Percentiles rank a stretch among this genome's conserved stretches.
Evolutionary conservation across 2,113 vertebrate genomes (phyloP).

Genomic region (Amphilophus citrinellus): DNA sequence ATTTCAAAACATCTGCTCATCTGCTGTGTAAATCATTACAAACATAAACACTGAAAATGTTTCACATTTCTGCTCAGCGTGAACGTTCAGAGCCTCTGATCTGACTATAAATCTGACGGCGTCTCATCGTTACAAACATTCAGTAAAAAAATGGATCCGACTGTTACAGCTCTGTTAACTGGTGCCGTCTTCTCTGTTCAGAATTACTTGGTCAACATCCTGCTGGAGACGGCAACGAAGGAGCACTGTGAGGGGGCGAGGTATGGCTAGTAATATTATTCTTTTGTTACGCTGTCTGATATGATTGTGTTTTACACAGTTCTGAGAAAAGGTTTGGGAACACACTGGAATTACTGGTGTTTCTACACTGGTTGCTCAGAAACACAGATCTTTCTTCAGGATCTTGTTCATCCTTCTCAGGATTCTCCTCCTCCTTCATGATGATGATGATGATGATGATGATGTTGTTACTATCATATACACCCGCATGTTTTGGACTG

Average conservation of each 20-base stretch:
- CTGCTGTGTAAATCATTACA: not conserved
- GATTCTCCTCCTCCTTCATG: not conserved
- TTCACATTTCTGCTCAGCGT: not conserved
- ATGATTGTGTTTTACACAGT: not conserved
- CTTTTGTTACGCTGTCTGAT: not conserved
- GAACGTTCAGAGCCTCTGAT: not conserved
- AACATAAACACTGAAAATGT: too few relatives aligned
- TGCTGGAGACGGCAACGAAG: slow-evolving; percentile 91
- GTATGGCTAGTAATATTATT: slow-evolving; percentile 74
- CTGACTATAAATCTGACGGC: not conserved
- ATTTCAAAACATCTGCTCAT: not conserved
- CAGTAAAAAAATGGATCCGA: not conserved
- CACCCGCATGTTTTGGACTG: not conserved
- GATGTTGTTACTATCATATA: not conserved
- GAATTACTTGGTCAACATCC: slow-evolving; percentile 91
- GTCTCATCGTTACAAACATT: not conserved
- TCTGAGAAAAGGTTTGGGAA: not conserved
- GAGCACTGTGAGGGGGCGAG: slow-evolving; percentile 94
- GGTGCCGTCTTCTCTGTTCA: slow-evolving; percentile 63
- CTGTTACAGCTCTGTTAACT: not conserved
- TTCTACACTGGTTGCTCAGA: not conserved
- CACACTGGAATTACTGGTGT: not conserved
- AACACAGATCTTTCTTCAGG: not conserved
- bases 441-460: not conserved
- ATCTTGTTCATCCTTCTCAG: not conserved